Base-by-base conservation (phyloP, 2,888 invertebrate species). In the Nudaria mundana region DNA sequence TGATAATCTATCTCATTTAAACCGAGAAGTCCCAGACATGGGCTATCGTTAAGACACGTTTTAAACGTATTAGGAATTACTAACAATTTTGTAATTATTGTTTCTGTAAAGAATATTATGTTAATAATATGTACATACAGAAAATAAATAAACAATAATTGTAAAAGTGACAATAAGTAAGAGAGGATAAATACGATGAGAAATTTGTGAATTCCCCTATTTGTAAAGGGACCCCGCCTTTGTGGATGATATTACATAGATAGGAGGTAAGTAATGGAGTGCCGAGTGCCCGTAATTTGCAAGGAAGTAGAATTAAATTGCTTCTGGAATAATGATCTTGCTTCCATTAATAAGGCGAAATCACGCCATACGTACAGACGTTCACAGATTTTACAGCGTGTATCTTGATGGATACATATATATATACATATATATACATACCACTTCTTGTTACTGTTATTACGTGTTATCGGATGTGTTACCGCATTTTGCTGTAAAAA, bases 281-380 rank as follows among this genome's bases (percentile, higher is more conserved):
- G 66, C 52, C 60, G 60, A 58, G 53, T 48, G 53, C 49, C 50
- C 52, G 56, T 63, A 62, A 67, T 67, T 67, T 67, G 60, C 63
- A 60, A 66, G 59, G 56, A 59, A 53, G 56, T 34, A 60, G 54
- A 56, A 48, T 60, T 45, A 62, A 65, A 65, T 59, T 60, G 58
- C 61, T 61, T 48, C 44, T 48, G 45, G 53, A 56, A 63, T 62
- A 66, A 66, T 61, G 60, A 65, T 57, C 39, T 51, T 42, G 38
- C 49, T 48, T 35, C 46, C 41, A 55, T 55, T 62, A 63, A 66
- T 66, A 66, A 62, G 54, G 45, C 41, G 41, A 49, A 58, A 60
- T 60, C 63, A 62, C 56, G 56, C 48, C 62, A 55, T 44, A 31
- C 34, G 52, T 40, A 24, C 28, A 24, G 37, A 30, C 24, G 28